Evolutionary conservation across 1,140 invertebrate species (phyloP).

Genomic region (Drosophila santomea): DNA sequence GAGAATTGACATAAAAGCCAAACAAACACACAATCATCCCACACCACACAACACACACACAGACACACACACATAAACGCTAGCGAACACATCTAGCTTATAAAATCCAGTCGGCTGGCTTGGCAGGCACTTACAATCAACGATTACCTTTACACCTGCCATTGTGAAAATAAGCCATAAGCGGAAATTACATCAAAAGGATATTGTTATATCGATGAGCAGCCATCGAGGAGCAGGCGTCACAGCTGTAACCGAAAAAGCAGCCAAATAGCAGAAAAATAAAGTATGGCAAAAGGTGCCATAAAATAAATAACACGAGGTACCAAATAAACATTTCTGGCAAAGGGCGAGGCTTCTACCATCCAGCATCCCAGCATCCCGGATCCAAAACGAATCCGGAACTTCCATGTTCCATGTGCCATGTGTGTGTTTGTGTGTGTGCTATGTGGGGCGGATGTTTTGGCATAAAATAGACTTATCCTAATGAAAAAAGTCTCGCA

Average conservation of each 20-base stretch:
- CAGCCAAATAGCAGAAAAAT: conserved; percentile 73
- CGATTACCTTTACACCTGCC: conserved; percentile 83
- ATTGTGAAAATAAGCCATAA: conserved; percentile 83
- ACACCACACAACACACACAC: conserved; percentile 9
- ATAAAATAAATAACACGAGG: conserved; percentile 83
- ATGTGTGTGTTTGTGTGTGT: conserved; percentile 8
- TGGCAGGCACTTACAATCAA: conserved; percentile 81
- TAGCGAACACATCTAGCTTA: conserved; percentile 48
- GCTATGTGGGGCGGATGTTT: conserved; percentile 55
- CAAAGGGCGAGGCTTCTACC: conserved; percentile 42
- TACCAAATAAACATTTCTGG: conserved; percentile 81
- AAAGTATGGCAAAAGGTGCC: conserved; percentile 82
- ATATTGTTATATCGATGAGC: conserved; percentile 82
- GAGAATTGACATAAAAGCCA: conserved; percentile 82
- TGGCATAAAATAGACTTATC: conserved; percentile 83
- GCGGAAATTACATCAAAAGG: conserved; percentile 83
- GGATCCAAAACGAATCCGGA: conserved; percentile 21
- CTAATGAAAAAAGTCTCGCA: conserved; percentile 83
- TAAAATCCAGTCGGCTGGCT: conserved; percentile 66
- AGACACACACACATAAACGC: conserved; percentile 3
- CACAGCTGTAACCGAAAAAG: conserved; percentile 21
- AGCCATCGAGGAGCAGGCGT: conserved; percentile 38
- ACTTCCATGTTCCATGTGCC: conserved; percentile 36
- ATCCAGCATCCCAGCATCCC: not conserved
- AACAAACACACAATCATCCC: conserved; percentile 53